Conservation (phyloP, 1,140 invertebrate species). For the Berghia stephanieae region DNA sequence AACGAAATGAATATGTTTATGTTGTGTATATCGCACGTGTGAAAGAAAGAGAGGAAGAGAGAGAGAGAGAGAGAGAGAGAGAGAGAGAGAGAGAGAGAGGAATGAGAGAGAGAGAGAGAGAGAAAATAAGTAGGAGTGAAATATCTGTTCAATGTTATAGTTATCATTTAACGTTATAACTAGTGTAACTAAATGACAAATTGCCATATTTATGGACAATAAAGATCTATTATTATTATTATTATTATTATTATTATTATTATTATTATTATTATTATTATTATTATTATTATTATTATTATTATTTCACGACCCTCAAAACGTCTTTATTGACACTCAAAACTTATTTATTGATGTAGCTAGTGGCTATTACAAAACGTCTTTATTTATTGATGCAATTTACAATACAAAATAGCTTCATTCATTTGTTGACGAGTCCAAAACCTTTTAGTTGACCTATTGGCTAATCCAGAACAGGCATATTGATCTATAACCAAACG, state of each 20-base stretch:
- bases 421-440: not conserved
- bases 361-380: not conserved
- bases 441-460: not conserved
- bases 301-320: not conserved
- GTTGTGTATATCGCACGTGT: too few relatives aligned
- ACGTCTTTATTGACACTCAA: not conserved
- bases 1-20: too few relatives aligned
- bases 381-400: not conserved
- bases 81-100: too few relatives aligned
- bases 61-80: too few relatives aligned
- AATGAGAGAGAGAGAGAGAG: too few relatives aligned
- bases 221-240: not conserved
- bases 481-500: too few relatives aligned
- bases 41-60: too few relatives aligned
- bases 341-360: not conserved
- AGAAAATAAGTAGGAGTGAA: too few relatives aligned
- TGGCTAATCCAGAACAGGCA: not conserved
- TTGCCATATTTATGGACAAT: too few relatives aligned
- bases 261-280: conserved; percentile 2
- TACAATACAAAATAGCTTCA: not conserved
- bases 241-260: not conserved
- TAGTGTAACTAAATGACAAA: too few relatives aligned
- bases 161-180: too few relatives aligned
- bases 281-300: conserved; percentile 3
- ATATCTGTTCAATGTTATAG: too few relatives aligned